Base-by-base conservation (phyloP, 2,888 invertebrate genomes). In the Plutella xylostella region DNA sequence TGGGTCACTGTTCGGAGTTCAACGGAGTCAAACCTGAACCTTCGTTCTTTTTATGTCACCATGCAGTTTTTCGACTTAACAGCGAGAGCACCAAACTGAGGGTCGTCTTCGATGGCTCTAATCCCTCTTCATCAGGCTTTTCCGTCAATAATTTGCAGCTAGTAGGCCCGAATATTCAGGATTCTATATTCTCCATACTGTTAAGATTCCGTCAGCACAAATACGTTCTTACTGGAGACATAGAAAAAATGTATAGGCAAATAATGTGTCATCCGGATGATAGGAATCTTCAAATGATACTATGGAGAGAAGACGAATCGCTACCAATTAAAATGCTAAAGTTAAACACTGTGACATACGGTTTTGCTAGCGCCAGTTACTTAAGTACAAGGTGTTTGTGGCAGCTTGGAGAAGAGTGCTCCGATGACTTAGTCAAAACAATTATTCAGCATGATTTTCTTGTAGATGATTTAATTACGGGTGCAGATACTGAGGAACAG, bases 21-120 rank as follows among this genome's bases (percentile, higher is more conserved):
- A n/a, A n/a, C n/a, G n/a, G n/a, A n/a, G n/a, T n/a, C n/a, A n/a
- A n/a, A n/a, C n/a, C n/a, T n/a, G n/a, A n/a, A n/a, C n/a, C n/a
- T n/a, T n/a, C n/a, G n/a, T n/a, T n/a, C n/a, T n/a, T n/a, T n/a
- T n/a, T n/a, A n/a, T n/a, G n/a, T n/a, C 56, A 56, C 48, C 56
- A 55, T 19, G 49, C 48, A 1, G 54, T 55, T 0, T 25, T 55
- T 1, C 45, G 47, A 2, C 43, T 48, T 15, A 9, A 34, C 7
- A 49, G 50, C 14, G 53, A 55, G n/a, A 50, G 54, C 0, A 55
- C 55, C 0, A 52, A 53, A 14, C 28, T 57, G 0, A 40, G 56
- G 1, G 55, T 57, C 1, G 54, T 60, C 0, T 58, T 56, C 38
- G 53, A 55, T 37, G 56, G 50, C 1, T 55, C 55, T 0, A 51